These are phyloP conservation scores for Drosophila melanogaster DNA, from an alignment of 1,140 invertebrate genomes.

Conservation along the genomic window DNA sequence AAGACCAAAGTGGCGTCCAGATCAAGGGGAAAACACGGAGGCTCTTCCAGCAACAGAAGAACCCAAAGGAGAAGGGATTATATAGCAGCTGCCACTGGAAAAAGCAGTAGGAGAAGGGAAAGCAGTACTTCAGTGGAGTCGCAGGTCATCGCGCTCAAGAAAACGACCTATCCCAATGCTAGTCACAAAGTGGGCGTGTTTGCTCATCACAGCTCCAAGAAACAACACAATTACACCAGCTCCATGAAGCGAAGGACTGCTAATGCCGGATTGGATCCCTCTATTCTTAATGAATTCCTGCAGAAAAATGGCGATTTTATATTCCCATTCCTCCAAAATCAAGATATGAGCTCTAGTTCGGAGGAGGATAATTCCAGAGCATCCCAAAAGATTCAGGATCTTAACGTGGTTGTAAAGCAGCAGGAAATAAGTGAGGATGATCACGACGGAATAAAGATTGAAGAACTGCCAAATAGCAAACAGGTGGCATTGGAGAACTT, in stretches of 20 bases:
- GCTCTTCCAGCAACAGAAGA: slow-evolving; percentile 74
- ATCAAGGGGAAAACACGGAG: slow-evolving; percentile 84
- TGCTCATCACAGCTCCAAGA: slow-evolving; percentile 84
- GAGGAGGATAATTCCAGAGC: slow-evolving; percentile 86
- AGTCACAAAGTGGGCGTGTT: slow-evolving; percentile 83
- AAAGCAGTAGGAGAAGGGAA: slow-evolving; percentile 86
- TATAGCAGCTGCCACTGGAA: slow-evolving; percentile 84
- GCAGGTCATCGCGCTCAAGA: slow-evolving; percentile 86
- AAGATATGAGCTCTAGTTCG: slow-evolving; percentile 85
- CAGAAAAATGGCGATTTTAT: slow-evolving; percentile 86
- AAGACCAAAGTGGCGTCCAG: slow-evolving; percentile 89
- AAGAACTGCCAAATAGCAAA: slow-evolving; percentile 65
- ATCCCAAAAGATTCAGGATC: slow-evolving; percentile 85
- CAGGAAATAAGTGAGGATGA: slow-evolving; percentile 85
- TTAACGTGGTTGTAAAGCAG: slow-evolving; percentile 86
- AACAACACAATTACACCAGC: slow-evolving; percentile 52
- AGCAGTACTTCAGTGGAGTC: slow-evolving; percentile 92
- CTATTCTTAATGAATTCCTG: slow-evolving; percentile 85
- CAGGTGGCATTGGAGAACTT: slow-evolving; percentile 76
- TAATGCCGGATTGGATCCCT: slow-evolving; percentile 86
- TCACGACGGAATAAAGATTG: slow-evolving; percentile 50
- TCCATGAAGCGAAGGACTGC: slow-evolving; percentile 86
- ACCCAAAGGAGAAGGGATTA: slow-evolving; percentile 84
- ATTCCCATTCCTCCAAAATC: slow-evolving; percentile 85
- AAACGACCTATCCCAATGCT: slow-evolving; percentile 80